These are phyloP conservation scores for Thomomys bottae DNA, from an alignment of 2,113 vertebrate genomes.

Conservation along the genomic window DNA sequence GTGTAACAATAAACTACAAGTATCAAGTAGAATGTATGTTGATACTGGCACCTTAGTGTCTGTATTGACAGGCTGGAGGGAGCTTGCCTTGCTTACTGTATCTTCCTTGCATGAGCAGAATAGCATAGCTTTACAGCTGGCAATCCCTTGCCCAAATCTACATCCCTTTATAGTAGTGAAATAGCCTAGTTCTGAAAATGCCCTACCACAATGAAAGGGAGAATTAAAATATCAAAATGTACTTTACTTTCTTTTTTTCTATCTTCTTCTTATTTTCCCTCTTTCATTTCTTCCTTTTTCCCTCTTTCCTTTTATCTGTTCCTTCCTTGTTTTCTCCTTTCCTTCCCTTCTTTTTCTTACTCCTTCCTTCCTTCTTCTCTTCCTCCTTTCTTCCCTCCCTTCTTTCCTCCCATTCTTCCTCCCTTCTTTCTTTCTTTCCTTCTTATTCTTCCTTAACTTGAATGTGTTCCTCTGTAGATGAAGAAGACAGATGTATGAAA, in stretches of 20 bases:
- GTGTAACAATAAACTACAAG: neutral
- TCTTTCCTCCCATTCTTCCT: too few species aligned
- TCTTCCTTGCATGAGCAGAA: neutral
- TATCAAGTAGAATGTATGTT: neutral
- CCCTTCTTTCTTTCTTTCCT: too few species aligned
- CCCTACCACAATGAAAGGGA: neutral
- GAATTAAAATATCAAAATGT: neutral
- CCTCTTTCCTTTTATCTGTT: too few species aligned
- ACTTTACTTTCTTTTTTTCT: neutral
- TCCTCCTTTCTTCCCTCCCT: too few species aligned
- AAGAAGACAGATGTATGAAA: neutral
- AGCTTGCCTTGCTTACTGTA: neutral
- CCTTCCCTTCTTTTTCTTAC: too few species aligned
- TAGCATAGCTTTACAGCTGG: neutral
- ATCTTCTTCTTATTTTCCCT: too few species aligned
- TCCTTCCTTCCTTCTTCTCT: too few species aligned
- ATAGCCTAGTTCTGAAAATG: neutral
- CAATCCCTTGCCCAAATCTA: neutral
- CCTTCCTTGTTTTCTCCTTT: too few species aligned
- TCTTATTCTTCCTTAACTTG: too few species aligned
- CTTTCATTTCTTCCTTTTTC: too few species aligned
- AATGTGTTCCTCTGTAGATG: neutral
- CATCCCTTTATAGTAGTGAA: neutral
- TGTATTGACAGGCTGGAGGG: neutral
- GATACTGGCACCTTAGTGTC: neutral